phyloP scores from a whole-genome alignment of 2,113 vertebrate species.

The Grus americana region DNA sequence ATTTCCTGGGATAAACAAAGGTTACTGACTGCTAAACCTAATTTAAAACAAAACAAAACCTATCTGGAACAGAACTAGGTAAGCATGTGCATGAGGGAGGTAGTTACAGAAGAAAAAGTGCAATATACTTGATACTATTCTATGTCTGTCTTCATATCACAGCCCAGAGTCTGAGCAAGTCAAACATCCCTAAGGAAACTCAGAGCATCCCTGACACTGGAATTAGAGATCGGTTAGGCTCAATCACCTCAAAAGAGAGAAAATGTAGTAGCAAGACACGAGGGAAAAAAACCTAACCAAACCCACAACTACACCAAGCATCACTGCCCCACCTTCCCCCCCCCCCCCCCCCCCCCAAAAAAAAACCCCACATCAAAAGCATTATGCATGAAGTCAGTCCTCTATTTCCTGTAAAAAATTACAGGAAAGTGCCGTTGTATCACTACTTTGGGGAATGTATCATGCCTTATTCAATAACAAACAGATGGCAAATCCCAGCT shows the following conservation, averaged over 20 bases:
- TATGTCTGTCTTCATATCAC: background rate
- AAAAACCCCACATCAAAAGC: background rate
- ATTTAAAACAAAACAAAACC: background rate
- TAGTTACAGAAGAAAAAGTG: background rate
- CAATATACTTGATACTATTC: background rate
- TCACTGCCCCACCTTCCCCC: background rate
- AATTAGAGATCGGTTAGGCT: background rate
- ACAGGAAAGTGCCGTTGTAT: background rate
- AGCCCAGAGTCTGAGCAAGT: background rate
- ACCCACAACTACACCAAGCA: background rate
- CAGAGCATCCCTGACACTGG: background rate
- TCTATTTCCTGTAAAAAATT: background rate
- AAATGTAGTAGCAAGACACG: background rate
- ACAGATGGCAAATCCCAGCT: background rate
- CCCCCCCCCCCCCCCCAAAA: fast-evolving
- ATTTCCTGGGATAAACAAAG: background rate
- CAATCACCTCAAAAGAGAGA: background rate
- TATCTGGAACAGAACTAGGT: background rate
- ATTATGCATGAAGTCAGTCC: background rate
- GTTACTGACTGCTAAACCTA: background rate
- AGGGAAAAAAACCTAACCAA: background rate
- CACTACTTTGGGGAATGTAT: fast-evolving
- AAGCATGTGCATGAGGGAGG: background rate
- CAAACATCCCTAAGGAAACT: background rate
- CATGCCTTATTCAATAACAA: background rate